Base-by-base conservation (phyloP, 2,797 vertebrate genomes). In the Fratercula arctica region DNA sequence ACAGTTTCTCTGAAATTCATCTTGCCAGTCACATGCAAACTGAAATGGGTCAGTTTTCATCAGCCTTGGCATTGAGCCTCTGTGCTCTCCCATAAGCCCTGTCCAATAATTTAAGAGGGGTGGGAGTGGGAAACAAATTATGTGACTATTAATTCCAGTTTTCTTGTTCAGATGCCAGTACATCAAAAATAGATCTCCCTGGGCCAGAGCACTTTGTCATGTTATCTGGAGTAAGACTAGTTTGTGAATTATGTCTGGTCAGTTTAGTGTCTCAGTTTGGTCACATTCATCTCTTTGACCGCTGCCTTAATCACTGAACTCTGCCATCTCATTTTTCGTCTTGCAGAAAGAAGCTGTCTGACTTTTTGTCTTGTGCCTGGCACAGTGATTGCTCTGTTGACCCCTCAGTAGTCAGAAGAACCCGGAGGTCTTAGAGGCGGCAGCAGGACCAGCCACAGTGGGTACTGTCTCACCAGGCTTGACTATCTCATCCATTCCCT, bases 211-310 rank as follows among this genome's bases (percentile, higher is more conserved):
- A 63, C 75, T 92, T 85, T 75, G 54, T 66, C 75, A 41, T 28
- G 56, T 77, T 94, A 78, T 69, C 75, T 75, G 48, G 29, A 80
- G 53, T 33, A 85, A 92, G 53, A 51, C 53, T 25, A 28, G 48
- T 39, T 84, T 73, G 81, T 83, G 93, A 95, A 74, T 94, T 90
- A 85, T 87, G 81, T 37, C 66, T 72, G 79, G 64, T 68, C 93
- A 93, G 81, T 89, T 91, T 39, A 48, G 70, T 53, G 60, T 80
- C 80, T 89, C 90, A 10, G 53, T 72, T 74, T 83, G 81, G 72
- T 78, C 68, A 85, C 93, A 90, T 89, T 89, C 87, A 94, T 92
- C 78, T 89, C 89, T 83, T 39, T 92, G 92, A 93, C 87, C 87
- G 73, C 48, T 75, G 86, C 91, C 78, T 96, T 93, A 93, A 79